These are phyloP conservation scores for Rafetus swinhoei DNA, from an alignment of 2,113 vertebrate species.

Conservation along the genomic window DNA sequence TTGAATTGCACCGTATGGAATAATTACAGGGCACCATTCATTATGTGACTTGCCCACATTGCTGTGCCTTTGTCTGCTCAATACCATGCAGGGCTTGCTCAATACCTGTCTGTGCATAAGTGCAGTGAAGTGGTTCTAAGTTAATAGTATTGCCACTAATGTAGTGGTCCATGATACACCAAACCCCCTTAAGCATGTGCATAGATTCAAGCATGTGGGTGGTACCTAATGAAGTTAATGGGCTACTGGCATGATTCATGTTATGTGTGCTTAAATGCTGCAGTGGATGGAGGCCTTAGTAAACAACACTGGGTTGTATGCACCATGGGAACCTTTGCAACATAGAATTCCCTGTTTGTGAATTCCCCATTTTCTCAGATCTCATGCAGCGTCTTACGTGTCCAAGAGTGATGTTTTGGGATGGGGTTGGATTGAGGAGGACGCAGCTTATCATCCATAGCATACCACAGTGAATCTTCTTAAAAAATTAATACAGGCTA, in stretches of 20 bases:
- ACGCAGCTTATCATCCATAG: neutral
- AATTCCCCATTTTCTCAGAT: accelerated
- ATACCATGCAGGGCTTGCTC: neutral
- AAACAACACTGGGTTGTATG: neutral
- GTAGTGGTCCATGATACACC: constrained; percentile 22
- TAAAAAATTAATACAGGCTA: neutral
- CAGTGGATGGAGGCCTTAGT: neutral
- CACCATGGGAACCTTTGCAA: neutral
- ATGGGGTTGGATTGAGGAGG: neutral
- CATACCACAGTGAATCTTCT: neutral
- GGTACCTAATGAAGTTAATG: constrained; percentile 51
- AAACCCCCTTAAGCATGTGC: constrained; percentile 44
- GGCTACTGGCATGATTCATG: neutral
- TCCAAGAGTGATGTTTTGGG: neutral
- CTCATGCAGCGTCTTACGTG: neutral
- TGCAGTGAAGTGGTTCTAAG: neutral
- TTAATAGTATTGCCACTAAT: constrained; percentile 31
- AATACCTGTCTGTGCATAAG: constrained; percentile 16
- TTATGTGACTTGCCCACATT: neutral
- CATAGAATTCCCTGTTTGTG: neutral
- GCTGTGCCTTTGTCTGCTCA: neutral
- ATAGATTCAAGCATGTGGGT: neutral
- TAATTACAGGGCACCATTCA: neutral
- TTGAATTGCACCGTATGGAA: neutral
- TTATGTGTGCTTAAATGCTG: neutral